Evolutionary conservation across 2,797 vertebrate species (phyloP).

Genomic region (Acanthornis magna): DNA sequence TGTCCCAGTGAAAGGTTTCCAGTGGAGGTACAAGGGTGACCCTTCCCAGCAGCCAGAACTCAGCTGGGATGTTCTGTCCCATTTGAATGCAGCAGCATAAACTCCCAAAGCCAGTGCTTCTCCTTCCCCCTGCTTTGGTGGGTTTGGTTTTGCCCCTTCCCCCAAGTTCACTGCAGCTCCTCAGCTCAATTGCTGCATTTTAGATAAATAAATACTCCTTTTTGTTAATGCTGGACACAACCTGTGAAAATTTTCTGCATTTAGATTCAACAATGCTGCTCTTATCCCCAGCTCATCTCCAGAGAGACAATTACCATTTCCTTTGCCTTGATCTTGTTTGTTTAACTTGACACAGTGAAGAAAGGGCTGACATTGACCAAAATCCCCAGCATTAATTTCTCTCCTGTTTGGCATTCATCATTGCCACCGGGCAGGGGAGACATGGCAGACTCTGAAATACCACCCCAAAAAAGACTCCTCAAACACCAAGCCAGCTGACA

Average conservation of each 20-base stretch:
- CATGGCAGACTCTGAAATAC: slow-evolving; percentile 76
- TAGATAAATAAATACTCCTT: slow-evolving; percentile 58
- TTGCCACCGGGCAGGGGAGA: slow-evolving; percentile 83
- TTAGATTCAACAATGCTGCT: slow-evolving; percentile 80
- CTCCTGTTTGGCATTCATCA: slow-evolving; percentile 99
- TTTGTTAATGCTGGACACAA: slow-evolving; percentile 77
- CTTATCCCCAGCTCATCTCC: slow-evolving; percentile 87
- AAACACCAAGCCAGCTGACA: slow-evolving; percentile 49
- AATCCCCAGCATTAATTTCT: slow-evolving; percentile 96
- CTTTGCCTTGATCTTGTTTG: slow-evolving; percentile 96
- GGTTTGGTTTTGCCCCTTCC: not conserved
- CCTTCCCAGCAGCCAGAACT: not conserved
- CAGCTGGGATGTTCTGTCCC: not conserved
- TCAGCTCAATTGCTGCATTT: slow-evolving; percentile 42
- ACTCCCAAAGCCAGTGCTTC: not conserved
- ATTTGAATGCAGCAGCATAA: not conserved
- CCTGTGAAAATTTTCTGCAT: slow-evolving; percentile 77
- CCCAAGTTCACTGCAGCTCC: not conserved
- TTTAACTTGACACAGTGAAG: slow-evolving; percentile 98
- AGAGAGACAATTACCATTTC: slow-evolving; percentile 94
- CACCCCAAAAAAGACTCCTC: slow-evolving; percentile 62
- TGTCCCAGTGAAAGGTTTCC: not conserved
- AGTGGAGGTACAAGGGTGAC: not conserved
- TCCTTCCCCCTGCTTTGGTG: not conserved
- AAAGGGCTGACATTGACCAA: slow-evolving; percentile 97